Conservation (phyloP, 2,113 vertebrate species). For the Bujurquina vittata region DNA sequence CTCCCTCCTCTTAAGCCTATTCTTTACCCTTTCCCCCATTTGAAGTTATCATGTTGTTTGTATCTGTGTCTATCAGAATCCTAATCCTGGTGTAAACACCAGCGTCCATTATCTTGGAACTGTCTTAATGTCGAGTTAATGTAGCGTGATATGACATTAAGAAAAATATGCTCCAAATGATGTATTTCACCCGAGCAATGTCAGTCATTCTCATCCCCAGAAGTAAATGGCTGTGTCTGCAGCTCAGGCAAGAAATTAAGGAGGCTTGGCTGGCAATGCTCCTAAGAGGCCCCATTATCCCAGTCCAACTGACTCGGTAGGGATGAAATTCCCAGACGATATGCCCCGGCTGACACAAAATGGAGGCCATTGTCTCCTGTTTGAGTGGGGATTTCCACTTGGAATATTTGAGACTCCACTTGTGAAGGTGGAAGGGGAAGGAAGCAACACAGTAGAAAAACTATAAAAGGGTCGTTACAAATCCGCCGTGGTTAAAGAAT, state of each 20-base stretch:
- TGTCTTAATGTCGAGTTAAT: conserved; percentile 7
- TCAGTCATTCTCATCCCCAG: not conserved
- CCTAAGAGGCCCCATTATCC: conserved; percentile 40
- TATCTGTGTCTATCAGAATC: conserved; percentile 1
- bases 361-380: conserved; percentile 41
- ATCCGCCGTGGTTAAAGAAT: conserved; percentile 42
- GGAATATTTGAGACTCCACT: conserved; percentile 48
- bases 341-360: conserved; percentile 55
- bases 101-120: not conserved
- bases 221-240: conserved; percentile 1
- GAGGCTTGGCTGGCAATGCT: conserved; percentile 7
- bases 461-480: conserved; percentile 39
- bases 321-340: conserved; percentile 43
- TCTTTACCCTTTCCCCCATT: conserved; percentile 9
- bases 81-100: not conserved
- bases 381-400: conserved; percentile 42
- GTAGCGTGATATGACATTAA: not conserved
- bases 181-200: not conserved
- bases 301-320: conserved; percentile 35
- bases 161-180: not conserved
- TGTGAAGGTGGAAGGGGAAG: conserved; percentile 8
- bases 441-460: conserved; percentile 4
- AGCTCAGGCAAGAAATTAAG: conserved; percentile 50
- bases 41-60: conserved; percentile 16
- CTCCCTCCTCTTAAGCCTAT: not conserved